Evolutionary conservation across 2,797 vertebrate species (phyloP).

Genomic region (Sebastolobus altivelis): DNA sequence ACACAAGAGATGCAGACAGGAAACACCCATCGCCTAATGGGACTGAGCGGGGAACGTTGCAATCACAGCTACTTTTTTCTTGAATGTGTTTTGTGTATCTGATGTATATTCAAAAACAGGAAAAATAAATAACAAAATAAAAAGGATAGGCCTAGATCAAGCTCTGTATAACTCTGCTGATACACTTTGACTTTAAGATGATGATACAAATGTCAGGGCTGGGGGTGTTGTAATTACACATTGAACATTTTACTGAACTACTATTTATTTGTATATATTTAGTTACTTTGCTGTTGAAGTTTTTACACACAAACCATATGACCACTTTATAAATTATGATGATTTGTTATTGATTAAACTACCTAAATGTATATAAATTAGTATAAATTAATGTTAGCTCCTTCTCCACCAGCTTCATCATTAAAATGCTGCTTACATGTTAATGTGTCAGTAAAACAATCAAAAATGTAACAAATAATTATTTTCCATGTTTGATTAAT

Average conservation of each 20-base stretch:
- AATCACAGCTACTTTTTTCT: not conserved
- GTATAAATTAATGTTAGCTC: not conserved
- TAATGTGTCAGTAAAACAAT: too few relatives aligned
- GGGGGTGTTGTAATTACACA: not conserved
- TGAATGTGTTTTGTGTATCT: not conserved
- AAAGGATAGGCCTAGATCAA: too few relatives aligned
- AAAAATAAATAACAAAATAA: accelerated
- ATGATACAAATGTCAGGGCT: not conserved
- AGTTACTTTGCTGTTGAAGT: not conserved
- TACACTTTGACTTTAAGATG: not conserved
- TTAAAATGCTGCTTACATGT: not conserved
- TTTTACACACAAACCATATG: not conserved
- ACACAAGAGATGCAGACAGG: not conserved
- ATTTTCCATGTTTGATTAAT: not conserved
- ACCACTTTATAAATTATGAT: not conserved
- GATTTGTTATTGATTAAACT: not conserved
- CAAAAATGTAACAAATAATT: not conserved
- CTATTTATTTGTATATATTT: not conserved
- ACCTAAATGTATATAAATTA: not conserved
- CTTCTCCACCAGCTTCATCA: not conserved
- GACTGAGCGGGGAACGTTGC: not conserved
- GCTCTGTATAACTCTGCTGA: too few relatives aligned
- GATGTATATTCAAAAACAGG: not conserved
- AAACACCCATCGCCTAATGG: not conserved
- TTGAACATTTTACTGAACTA: not conserved